phyloP scores from a whole-genome alignment of 1,140 invertebrate genomes.

The Drosophila orosa region DNA sequence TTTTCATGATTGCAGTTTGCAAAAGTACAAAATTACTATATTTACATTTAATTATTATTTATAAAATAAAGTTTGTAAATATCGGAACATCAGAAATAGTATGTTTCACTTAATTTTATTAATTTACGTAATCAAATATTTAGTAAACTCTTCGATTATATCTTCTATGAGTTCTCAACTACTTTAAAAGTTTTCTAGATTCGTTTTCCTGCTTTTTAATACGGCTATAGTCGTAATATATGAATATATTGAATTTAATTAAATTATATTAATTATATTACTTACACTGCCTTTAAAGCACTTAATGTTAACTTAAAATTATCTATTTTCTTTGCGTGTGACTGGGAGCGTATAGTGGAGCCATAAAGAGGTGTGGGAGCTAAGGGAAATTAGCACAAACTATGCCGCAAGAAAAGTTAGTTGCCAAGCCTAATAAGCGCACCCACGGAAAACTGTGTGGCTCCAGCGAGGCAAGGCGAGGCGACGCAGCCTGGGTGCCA shows the following conservation, averaged over 20 bases:
- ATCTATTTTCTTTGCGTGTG: conserved; percentile 9
- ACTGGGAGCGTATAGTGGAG: background rate
- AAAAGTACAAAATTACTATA: background rate
- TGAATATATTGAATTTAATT: too few relatives aligned
- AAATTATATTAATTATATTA: too few relatives aligned
- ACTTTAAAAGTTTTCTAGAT: background rate
- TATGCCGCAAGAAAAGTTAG: conserved; percentile 54
- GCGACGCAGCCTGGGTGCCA: background rate
- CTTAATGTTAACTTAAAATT: too few relatives aligned
- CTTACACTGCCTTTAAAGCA: too few relatives aligned
- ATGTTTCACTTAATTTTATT: too few relatives aligned
- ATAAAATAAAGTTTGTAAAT: background rate
- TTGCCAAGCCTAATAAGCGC: conserved; percentile 51
- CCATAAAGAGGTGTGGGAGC: conserved; percentile 14
- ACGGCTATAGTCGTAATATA: too few relatives aligned
- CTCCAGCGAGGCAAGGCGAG: background rate
- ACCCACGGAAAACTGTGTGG: conserved; percentile 12
- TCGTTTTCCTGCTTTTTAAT: too few relatives aligned
- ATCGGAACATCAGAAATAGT: background rate
- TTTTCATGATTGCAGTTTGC: background rate
- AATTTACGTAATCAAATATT: background rate
- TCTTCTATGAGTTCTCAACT: background rate
- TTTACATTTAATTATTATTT: too few relatives aligned
- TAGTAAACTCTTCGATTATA: background rate
- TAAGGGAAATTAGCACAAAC: conserved; percentile 44